Evolutionary conservation across 2,797 vertebrate species (phyloP), one percentile per base, ranked within the genome.

Genomic region (Heteromormyrus szaboi): DNA sequence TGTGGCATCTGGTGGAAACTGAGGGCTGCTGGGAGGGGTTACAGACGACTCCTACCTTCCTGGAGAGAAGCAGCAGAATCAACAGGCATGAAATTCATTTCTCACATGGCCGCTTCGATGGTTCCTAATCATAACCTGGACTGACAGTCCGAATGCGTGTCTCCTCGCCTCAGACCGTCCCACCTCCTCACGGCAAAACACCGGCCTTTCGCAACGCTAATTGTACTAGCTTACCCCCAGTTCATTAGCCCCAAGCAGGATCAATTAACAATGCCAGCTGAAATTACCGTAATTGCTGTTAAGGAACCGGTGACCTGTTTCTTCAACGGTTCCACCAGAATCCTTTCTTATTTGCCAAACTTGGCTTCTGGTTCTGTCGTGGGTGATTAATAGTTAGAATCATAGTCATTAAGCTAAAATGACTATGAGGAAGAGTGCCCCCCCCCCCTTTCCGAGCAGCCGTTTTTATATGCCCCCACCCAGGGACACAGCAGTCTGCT

Each of bases 51-150:
- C 48, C 89, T 88, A 88, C 95, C 95, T 96, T 96, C 95, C 95
- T 90, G 92, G 72, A 94, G 92, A 95, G 9, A 86, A 95, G 93
- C 94, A 90, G 51, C 92, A 92, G 93, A 96, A 94, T 95, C 95
- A 96, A 95, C 95, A 94, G 94, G 94, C 96, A 95, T 96, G 95
- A 96, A 96, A 96, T 95, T 95, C 93, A 95, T 95, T 96, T 95
- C 93, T 94, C 95, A 95, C 95, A 96, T 95, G 95, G 93, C 90
- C 91, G 94, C 94, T 93, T 96, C 94, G 93, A 93, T 68, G 89
- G 91, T 93, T 94, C 94, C 94, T 95, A 94, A 96, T 96, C 95
- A 95, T 96, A 96, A 96, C 95, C 94, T 93, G 93, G 91, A 92
- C 95, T 95, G 95, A 96, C 95, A 96, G 94, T 95, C 95, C 95